Percentiles rank a stretch among this genome's conserved stretches.
Conservation (phyloP, 2,797 vertebrate species). For the Myripristis jacobus region DNA sequence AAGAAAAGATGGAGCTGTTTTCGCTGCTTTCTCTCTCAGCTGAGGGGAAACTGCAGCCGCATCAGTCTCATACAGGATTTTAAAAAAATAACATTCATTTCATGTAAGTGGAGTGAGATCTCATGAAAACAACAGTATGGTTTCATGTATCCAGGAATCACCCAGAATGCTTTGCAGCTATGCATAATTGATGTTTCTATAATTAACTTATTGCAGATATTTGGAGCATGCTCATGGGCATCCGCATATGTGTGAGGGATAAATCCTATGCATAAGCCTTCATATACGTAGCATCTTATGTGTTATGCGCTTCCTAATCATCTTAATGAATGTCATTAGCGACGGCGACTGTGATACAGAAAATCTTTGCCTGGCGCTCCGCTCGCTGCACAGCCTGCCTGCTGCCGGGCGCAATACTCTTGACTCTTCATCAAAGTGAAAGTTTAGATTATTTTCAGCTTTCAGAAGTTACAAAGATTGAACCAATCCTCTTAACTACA, state of each 20-base stretch:
- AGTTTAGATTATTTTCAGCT: background rate
- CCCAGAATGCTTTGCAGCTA: slow-evolving; percentile 25
- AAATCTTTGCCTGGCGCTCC: background rate
- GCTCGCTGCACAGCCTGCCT: background rate
- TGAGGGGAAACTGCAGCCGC: background rate
- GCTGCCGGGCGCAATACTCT: background rate
- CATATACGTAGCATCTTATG: background rate
- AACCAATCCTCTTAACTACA: background rate
- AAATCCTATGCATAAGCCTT: slow-evolving; percentile 27
- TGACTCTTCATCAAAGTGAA: background rate
- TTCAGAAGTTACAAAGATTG: background rate
- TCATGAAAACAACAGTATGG: slow-evolving; percentile 5
- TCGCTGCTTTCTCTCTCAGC: background rate
- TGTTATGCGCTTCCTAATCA: background rate
- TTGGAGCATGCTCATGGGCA: background rate
- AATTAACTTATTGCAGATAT: slow-evolving; percentile 45
- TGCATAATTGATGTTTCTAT: slow-evolving; percentile 42
- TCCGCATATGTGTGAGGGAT: slow-evolving; percentile 21
- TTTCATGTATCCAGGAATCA: slow-evolving; percentile 17
- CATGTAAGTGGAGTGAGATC: slow-evolving; percentile 5
- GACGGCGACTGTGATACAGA: background rate
- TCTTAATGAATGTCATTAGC: background rate
- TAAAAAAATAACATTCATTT: background rate
- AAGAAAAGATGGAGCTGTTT: background rate
- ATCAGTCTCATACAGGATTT: background rate